A percentile compares a stretch with the other conserved stretches of the same genome.
Evolutionary conservation across 2,888 invertebrate species (phyloP).

Genomic region (Chydorus sphaericus): DNA sequence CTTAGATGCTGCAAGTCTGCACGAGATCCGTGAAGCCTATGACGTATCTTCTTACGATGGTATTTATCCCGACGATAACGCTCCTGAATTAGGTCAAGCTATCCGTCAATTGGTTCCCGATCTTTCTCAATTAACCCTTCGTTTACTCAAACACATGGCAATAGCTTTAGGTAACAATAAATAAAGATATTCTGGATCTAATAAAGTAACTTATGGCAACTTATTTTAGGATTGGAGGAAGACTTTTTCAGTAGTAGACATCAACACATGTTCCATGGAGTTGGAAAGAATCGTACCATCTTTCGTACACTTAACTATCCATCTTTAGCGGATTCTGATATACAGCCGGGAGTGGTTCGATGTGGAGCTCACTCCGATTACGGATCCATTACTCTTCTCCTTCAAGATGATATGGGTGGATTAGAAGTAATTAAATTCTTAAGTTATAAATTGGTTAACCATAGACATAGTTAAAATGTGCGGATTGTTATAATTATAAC

Average conservation of each 20-base stretch:
- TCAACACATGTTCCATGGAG: slow-evolving; percentile 42
- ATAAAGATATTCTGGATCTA: slow-evolving; percentile 24
- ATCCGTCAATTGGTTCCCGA: neutral
- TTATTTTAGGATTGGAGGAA: slow-evolving; percentile 1
- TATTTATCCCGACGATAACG: slow-evolving; percentile 15
- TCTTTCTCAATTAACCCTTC: neutral
- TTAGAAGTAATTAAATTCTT: slow-evolving; percentile 46
- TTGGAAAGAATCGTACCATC: slow-evolving; percentile 33
- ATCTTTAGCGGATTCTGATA: slow-evolving; percentile 30
- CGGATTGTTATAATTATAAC: too few species aligned
- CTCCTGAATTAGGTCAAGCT: slow-evolving; percentile 11
- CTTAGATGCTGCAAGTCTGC: neutral
- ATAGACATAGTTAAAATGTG: neutral
- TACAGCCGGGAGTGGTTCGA: slow-evolving; percentile 38
- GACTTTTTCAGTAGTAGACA: slow-evolving; percentile 32
- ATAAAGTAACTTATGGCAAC: slow-evolving; percentile 32
- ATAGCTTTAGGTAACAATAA: slow-evolving; percentile 12
- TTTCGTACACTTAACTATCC: slow-evolving; percentile 59
- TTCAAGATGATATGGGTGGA: slow-evolving; percentile 58
- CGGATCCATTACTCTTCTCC: slow-evolving; percentile 53
- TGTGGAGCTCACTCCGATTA: slow-evolving; percentile 59
- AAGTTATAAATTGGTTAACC: neutral
- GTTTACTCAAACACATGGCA: slow-evolving; percentile 14
- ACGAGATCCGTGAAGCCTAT: slow-evolving; percentile 17
- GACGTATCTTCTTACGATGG: slow-evolving; percentile 13